phyloP scores from a whole-genome alignment of 2,888 invertebrate species.

The Conistra vaccinii region DNA sequence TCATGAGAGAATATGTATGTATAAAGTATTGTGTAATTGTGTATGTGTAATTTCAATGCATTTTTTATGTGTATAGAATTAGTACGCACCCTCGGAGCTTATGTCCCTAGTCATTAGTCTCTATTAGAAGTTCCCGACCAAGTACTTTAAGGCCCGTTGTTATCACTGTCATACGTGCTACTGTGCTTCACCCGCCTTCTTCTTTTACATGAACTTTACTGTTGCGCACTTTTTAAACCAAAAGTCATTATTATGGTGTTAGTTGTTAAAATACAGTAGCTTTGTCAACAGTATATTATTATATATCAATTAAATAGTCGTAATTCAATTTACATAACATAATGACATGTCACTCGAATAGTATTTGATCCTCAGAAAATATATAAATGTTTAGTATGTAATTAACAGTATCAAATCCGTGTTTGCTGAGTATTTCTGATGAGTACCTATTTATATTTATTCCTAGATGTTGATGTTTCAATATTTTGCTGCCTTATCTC shows the following conservation, averaged over 20 bases:
- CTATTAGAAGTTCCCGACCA: conserved; percentile 89
- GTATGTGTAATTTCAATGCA: conserved; percentile 80
- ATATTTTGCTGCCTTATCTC: conserved; percentile 52
- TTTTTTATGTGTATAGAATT: conserved; percentile 82
- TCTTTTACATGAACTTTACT: conserved; percentile 56
- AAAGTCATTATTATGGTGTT: conserved; percentile 54
- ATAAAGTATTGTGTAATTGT: conserved; percentile 72
- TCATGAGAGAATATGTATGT: conserved; percentile 83
- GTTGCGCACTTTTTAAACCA: conserved; percentile 53
- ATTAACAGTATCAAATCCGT: conserved; percentile 31
- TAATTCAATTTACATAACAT: conserved; percentile 33
- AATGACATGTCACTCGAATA: conserved; percentile 44
- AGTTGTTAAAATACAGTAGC: conserved; percentile 60
- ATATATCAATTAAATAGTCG: conserved; percentile 40
- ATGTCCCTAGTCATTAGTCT: conserved; percentile 88
- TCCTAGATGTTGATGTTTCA: conserved; percentile 31
- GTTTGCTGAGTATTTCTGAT: conserved; percentile 28
- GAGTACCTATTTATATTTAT: conserved; percentile 8
- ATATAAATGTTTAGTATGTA: conserved; percentile 43
- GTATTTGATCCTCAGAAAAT: conserved; percentile 34
- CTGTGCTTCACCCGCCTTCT: conserved; percentile 57
- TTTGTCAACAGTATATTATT: conserved; percentile 52
- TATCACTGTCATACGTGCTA: conserved; percentile 76
- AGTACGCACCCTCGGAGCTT: conserved; percentile 89
- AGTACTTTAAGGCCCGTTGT: conserved; percentile 88